phyloP scores from a whole-genome alignment of 2,888 invertebrate genomes.

The Pristionchus maxplancki region DNA sequence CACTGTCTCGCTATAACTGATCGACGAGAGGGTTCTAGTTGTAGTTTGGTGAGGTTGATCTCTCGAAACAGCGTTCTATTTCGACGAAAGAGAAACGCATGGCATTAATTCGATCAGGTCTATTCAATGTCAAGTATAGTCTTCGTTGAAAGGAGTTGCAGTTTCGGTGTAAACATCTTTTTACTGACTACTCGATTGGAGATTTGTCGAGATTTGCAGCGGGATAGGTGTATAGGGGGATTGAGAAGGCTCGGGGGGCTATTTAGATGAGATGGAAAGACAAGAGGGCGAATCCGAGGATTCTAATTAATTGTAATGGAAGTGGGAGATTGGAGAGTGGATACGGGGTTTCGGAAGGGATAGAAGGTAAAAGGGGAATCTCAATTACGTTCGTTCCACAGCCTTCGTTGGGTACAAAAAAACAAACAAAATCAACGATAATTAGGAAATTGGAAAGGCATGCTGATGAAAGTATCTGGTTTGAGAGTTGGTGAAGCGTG shows the following conservation, averaged over 20 bases:
- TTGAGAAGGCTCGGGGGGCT: not conserved
- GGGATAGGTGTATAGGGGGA: not conserved
- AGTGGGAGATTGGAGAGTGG: not conserved
- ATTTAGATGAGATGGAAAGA: not conserved
- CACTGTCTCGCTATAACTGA: not conserved
- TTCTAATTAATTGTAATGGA: not conserved
- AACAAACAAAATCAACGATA: not conserved
- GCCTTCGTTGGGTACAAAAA: not conserved
- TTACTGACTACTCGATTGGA: not conserved
- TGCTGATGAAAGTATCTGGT: not conserved
- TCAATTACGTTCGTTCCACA: not conserved
- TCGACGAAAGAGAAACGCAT: not conserved
- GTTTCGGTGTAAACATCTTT: not conserved
- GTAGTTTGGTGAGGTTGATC: not conserved
- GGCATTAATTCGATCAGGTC: not conserved
- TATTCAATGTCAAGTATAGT: not conserved
- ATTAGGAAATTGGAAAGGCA: no score
- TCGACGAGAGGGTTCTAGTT: not conserved
- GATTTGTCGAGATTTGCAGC: not conserved
- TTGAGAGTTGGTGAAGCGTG: not conserved
- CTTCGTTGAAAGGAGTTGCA: not conserved
- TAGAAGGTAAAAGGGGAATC: not conserved
- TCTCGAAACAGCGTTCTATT: not conserved
- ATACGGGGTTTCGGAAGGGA: not conserved
- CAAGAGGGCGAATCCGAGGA: not conserved